A percentile compares a stretch with the other conserved stretches of the same genome.
phyloP scores from a whole-genome alignment of 2,888 invertebrate genomes.

The Netelia fuscicornis region DNA sequence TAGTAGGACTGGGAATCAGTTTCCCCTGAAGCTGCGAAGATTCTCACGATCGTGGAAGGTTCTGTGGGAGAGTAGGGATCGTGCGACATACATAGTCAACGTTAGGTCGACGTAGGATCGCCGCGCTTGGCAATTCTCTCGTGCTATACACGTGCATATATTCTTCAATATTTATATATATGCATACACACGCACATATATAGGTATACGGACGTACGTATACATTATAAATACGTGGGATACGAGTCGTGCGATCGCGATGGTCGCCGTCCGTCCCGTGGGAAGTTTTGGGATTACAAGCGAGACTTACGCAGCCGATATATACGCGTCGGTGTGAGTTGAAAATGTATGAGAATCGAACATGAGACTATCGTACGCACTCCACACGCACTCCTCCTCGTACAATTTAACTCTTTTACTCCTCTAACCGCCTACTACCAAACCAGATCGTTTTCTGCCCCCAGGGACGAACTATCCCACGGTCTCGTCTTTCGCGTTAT shows the following conservation, averaged over 20 bases:
- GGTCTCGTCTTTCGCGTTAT: slow-evolving; percentile 62
- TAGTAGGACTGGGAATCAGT: slow-evolving; percentile 82
- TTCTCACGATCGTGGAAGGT: slow-evolving; percentile 79
- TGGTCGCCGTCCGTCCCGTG: slow-evolving; percentile 67
- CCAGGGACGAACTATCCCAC: slow-evolving; percentile 77
- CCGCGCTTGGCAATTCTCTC: slow-evolving; percentile 18
- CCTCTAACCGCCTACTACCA: slow-evolving; percentile 78
- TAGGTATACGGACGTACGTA: slow-evolving; percentile 1
- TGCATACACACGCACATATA: background rate
- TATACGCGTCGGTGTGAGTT: background rate
- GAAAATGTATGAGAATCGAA: background rate
- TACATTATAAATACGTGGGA: slow-evolving; percentile 3
- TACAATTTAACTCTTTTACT: slow-evolving; percentile 74
- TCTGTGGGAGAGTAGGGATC: slow-evolving; percentile 61
- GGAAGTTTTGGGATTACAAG: slow-evolving; percentile 65
- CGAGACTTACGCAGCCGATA: background rate
- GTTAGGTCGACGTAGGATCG: slow-evolving; percentile 8
- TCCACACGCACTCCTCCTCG: slow-evolving; percentile 36
- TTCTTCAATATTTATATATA: slow-evolving; percentile 10
- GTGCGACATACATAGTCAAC: slow-evolving; percentile 6
- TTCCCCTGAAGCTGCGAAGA: slow-evolving; percentile 81
- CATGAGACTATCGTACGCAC: slow-evolving; percentile 9
- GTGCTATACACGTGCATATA: slow-evolving; percentile 31
- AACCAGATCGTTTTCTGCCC: slow-evolving; percentile 76
- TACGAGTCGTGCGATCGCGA: slow-evolving; percentile 8